Evolutionary conservation across 2,113 vertebrate species (phyloP), one percentile per base, ranked within the genome.

Genomic region (Brienomyrus brachyistius): DNA sequence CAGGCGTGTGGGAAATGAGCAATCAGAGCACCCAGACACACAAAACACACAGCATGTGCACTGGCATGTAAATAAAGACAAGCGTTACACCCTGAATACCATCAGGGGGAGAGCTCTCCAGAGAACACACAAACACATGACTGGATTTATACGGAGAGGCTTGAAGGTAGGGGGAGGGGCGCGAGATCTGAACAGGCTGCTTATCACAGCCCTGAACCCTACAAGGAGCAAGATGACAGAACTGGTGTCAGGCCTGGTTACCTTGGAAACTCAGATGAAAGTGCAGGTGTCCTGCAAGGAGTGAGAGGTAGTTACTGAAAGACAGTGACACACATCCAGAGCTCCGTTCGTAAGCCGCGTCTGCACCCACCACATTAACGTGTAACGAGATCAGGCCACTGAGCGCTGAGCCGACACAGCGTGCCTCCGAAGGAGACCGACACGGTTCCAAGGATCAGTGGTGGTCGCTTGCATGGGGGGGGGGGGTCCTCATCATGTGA

Each of bases 231-330:
- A 31, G 70, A 77, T 10, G n/a, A 50, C 83, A 47, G 23, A 10
- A 85, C 17, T 47, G 83, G 83, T 85, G 83, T 85, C 45, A n/a
- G 45, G 47, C 83, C 43, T 50, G 47, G 83, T 85, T 85, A 50
- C 83, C 83, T 85, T 85, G 83, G 83, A 85, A 85, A 85, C 83
- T 19, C 40, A 50, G 83, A 50, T 48, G 45, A 85, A 27, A 47
- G 45, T 27, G 47, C 83, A 47, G 83, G 45, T 85, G 83, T 48
- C 83, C 82, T 84, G 43, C 47, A 43, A 48, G 82, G 2, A 84
- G 43, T 45, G 19, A 21, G 43, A 84, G 40, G 82, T 21, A 3
- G 43, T 48, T 45, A 48, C 21, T 48, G 45, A 21, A 45, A 84
- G 82, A 50, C 43, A 11, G 47, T n/a, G 47, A 48, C 17, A 10